These are phyloP conservation scores for Rotaria macrura DNA, from an alignment of 2,888 invertebrate genomes.

Conservation along the genomic window DNA sequence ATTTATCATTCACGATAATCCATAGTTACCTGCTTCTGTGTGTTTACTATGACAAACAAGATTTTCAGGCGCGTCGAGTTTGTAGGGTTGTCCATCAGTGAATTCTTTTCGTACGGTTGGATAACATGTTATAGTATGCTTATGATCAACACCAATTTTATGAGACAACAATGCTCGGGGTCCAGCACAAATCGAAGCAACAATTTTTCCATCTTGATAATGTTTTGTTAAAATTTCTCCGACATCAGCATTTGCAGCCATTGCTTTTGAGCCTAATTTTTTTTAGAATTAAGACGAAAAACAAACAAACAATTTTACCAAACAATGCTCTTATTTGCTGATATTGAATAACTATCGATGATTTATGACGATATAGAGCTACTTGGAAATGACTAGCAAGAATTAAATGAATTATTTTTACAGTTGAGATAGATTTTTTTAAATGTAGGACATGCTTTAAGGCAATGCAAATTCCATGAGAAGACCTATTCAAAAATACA, in stretches of 20 bases:
- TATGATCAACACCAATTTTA: slow-evolving; percentile 21
- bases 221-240: slow-evolving; percentile 30
- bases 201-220: slow-evolving; percentile 27
- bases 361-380: too few relatives aligned
- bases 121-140: slow-evolving; percentile 66
- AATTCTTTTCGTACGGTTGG: slow-evolving; percentile 70
- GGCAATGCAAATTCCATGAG: too few relatives aligned
- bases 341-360: too few relatives aligned
- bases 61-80: neutral
- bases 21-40: neutral
- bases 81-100: slow-evolving; percentile 42
- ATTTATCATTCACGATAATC: neutral
- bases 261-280: neutral
- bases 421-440: too few relatives aligned
- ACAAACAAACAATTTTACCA: too few relatives aligned
- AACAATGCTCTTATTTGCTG: too few relatives aligned
- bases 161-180: slow-evolving; percentile 30
- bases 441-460: too few relatives aligned
- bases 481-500: too few relatives aligned
- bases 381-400: too few relatives aligned
- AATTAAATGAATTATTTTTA: too few relatives aligned
- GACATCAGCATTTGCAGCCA: neutral
- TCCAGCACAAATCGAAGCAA: slow-evolving; percentile 33
- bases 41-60: neutral
- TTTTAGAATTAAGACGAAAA: too few relatives aligned